phyloP scores from a whole-genome alignment of 2,113 vertebrate genomes.

The Caretta caretta region DNA sequence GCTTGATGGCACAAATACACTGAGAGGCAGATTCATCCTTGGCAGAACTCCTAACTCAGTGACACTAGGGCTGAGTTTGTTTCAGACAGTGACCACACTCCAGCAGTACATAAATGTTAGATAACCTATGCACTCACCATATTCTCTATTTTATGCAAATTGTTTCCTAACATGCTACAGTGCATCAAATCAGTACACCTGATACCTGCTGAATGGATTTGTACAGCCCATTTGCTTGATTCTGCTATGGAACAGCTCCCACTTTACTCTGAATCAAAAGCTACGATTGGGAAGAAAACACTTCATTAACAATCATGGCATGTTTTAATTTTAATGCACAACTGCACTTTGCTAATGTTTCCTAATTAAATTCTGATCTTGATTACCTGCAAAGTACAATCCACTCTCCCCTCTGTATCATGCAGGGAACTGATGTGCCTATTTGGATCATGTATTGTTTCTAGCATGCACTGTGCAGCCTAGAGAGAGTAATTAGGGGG shows the following conservation, averaged over 20 bases:
- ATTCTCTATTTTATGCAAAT: background rate
- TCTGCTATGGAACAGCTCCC: background rate
- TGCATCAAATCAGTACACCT: background rate
- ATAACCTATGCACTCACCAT: background rate
- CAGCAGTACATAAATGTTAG: background rate
- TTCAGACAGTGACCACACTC: background rate
- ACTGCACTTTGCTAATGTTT: background rate
- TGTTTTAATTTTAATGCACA: background rate
- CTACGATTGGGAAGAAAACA: background rate
- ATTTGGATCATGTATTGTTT: background rate
- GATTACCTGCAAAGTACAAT: background rate
- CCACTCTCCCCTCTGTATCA: background rate
- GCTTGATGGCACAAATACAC: background rate
- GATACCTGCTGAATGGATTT: background rate
- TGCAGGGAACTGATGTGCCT: background rate
- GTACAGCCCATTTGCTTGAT: background rate
- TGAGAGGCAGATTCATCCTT: background rate
- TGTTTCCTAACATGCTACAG: background rate
- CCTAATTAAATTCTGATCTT: background rate
- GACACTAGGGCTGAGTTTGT: background rate
- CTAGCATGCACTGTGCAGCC: fast-evolving
- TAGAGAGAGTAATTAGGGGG: background rate
- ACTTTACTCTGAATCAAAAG: background rate
- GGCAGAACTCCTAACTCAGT: background rate
- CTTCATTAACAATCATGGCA: background rate